Percentiles rank a stretch among this genome's conserved stretches.
Conservation (phyloP, 2,797 vertebrate species). For the Sardinella longiceps region DNA sequence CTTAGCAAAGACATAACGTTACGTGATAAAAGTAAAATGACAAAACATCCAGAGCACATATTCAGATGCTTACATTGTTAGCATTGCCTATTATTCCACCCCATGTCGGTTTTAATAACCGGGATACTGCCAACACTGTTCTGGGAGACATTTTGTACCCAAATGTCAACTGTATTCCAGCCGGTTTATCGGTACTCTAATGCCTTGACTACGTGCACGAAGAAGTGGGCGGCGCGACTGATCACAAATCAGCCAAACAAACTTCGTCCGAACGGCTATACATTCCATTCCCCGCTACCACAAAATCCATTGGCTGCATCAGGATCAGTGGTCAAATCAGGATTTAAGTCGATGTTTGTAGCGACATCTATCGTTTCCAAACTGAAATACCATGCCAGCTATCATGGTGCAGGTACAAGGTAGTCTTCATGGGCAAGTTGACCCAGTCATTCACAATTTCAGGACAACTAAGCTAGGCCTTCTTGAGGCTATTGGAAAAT, state of each 20-base stretch:
- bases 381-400: not conserved
- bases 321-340: constrained; percentile 5
- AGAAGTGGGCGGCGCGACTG: not conserved
- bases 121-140: constrained; percentile 50
- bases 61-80: constrained; percentile 40
- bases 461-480: too few relatives aligned
- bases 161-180: constrained; percentile 24
- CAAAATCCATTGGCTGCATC: not conserved
- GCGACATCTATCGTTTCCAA: not conserved
- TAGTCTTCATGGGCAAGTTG: too few relatives aligned
- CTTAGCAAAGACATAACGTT: not conserved
- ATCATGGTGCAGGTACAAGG: too few relatives aligned
- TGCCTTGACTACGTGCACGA: not conserved
- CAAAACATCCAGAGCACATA: not conserved
- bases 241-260: constrained; percentile 19
- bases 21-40: not conserved
- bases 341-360: not conserved
- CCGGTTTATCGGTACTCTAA: not conserved
- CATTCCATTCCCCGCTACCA: not conserved
- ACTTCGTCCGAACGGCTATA: not conserved
- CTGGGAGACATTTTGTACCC: constrained; percentile 57
- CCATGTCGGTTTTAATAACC: constrained; percentile 50
- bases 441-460: too few relatives aligned
- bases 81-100: constrained; percentile 34
- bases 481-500: too few relatives aligned